A percentile compares a stretch with the other conserved stretches of the same genome.
These are phyloP conservation scores for Aricia artaxerxes DNA, from an alignment of 2,888 invertebrate genomes.

Conservation along the genomic window DNA sequence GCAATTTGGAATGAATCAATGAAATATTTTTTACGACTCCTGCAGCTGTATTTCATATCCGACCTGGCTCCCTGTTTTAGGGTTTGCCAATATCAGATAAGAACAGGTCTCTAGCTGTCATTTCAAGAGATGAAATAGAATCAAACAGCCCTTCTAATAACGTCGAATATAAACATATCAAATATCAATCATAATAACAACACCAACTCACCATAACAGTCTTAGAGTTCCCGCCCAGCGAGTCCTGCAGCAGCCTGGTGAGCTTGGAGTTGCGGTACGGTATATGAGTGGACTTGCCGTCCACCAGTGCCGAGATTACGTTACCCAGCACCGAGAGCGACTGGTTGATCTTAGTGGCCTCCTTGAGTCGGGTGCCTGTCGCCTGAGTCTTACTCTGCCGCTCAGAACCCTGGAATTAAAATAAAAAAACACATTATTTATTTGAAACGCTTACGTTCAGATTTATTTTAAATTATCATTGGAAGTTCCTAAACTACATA, in stretches of 20 bases:
- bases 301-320: slow-evolving; percentile 98
- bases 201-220: slow-evolving; percentile 88
- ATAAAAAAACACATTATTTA: neutral
- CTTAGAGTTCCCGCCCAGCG: slow-evolving; percentile 97
- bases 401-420: slow-evolving; percentile 90
- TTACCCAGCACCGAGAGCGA: slow-evolving; percentile 98
- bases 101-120: too few species aligned
- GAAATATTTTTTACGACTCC: too few species aligned
- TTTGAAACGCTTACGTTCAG: neutral
- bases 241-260: slow-evolving; percentile 96
- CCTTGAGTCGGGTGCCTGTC: slow-evolving; percentile 93
- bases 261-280: slow-evolving; percentile 99
- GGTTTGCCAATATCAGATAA: too few species aligned
- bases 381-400: slow-evolving; percentile 98
- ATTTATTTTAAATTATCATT: neutral
- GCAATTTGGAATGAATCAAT: too few species aligned
- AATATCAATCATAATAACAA: neutral
- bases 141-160: too few species aligned
- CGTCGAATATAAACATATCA: too few species aligned
- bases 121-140: too few species aligned
- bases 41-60: too few species aligned
- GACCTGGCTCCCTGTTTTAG: too few species aligned
- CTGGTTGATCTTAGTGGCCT: slow-evolving; percentile 98
- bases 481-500: too few species aligned
- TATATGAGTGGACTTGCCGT: slow-evolving; percentile 97